These are phyloP conservation scores for Phania funesta DNA, from an alignment of 2,888 invertebrate genomes.

Conservation along the genomic window DNA sequence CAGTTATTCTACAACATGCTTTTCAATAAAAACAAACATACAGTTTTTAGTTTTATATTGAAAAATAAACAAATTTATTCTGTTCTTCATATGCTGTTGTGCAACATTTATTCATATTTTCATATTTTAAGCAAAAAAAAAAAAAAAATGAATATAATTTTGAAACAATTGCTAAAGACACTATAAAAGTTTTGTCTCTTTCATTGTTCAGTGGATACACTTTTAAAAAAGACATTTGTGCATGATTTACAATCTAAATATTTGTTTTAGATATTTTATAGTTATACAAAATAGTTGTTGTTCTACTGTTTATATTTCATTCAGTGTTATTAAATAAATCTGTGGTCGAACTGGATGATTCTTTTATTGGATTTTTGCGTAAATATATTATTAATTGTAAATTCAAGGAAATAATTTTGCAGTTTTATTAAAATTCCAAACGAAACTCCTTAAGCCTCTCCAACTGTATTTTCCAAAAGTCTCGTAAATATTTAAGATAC, in stretches of 20 bases:
- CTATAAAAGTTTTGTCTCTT: not conserved
- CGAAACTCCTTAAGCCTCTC: too few relatives aligned
- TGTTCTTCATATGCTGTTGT: not conserved
- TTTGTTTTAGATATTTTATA: not conserved
- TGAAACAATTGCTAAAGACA: not conserved
- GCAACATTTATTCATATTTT: not conserved
- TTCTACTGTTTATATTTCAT: too few relatives aligned
- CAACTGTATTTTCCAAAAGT: too few relatives aligned
- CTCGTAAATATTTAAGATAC: too few relatives aligned
- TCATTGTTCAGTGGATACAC: not conserved
- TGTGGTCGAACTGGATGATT: too few relatives aligned
- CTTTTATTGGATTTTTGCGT: too few relatives aligned
- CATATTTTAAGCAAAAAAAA: not conserved
- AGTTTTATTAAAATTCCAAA: too few relatives aligned
- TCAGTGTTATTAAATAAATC: too few relatives aligned
- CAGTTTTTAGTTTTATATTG: not conserved
- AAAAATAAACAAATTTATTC: not conserved
- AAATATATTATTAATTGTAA: too few relatives aligned
- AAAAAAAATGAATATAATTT: not conserved
- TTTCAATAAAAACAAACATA: not conserved
- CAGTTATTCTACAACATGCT: not conserved
- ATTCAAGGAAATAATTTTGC: too few relatives aligned
- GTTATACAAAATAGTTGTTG: too few relatives aligned
- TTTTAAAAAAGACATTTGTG: not conserved
- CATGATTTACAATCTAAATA: conserved; percentile 14